These are phyloP conservation scores for Stenodera caucasica DNA, from an alignment of 2,888 invertebrate genomes.

Conservation along the genomic window DNA sequence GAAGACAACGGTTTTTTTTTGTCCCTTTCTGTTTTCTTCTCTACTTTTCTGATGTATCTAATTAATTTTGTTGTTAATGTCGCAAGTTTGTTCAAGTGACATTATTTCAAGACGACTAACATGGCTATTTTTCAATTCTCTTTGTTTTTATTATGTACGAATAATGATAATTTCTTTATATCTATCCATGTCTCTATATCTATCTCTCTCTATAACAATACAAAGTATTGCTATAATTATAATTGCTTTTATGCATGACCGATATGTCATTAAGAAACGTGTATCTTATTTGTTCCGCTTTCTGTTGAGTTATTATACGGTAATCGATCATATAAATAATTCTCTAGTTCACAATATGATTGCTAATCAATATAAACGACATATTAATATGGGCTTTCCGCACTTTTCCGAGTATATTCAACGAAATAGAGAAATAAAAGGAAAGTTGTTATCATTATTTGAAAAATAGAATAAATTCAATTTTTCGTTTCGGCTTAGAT, in stretches of 20 bases:
- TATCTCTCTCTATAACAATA: background rate
- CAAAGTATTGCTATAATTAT: slow-evolving; percentile 15
- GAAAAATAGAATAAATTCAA: too few species aligned
- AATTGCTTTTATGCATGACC: slow-evolving; percentile 39
- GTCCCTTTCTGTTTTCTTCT: background rate
- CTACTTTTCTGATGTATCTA: slow-evolving; percentile 3
- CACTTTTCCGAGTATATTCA: slow-evolving; percentile 34
- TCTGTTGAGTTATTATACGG: slow-evolving; percentile 36
- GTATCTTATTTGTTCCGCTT: slow-evolving; percentile 35
- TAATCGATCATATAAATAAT: slow-evolving; percentile 43
- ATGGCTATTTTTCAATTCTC: background rate
- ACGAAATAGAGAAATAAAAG: background rate
- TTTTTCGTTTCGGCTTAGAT: slow-evolving; percentile 8
- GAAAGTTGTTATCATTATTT: background rate
- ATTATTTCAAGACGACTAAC: slow-evolving; percentile 9
- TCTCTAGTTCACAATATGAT: slow-evolving; percentile 42
- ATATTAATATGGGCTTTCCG: slow-evolving; percentile 52
- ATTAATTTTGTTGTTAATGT: slow-evolving; percentile 16
- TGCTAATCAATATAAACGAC: slow-evolving; percentile 54
- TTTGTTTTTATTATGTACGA: background rate
- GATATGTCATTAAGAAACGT: slow-evolving; percentile 34
- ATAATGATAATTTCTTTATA: background rate
- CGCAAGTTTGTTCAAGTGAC: slow-evolving; percentile 9
- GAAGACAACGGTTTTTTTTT: background rate
- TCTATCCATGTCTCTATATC: background rate